Conservation (phyloP, 2,113 vertebrate genomes). For the Sminthopsis crassicaudata region DNA sequence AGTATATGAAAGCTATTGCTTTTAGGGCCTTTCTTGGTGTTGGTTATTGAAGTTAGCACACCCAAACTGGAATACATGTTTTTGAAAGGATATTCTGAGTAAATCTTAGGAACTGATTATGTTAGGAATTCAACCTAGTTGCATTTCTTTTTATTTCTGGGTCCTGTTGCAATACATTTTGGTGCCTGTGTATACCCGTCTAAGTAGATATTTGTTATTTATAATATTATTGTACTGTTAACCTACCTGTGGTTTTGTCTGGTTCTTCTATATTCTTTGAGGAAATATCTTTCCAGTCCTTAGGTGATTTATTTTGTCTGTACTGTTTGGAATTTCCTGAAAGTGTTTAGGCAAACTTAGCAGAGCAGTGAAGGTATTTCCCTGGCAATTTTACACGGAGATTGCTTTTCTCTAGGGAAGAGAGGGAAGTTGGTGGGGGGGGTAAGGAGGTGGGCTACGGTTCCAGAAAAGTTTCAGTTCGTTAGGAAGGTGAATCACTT, state of each 20-base stretch:
- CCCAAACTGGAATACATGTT: background rate
- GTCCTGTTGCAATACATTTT: background rate
- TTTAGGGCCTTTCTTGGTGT: background rate
- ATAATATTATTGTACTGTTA: conserved; percentile 52
- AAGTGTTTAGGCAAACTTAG: conserved; percentile 75
- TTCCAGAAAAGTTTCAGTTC: conserved; percentile 75
- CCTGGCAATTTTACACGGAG: conserved; percentile 70
- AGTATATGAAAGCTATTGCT: background rate
- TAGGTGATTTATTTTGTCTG: conserved; percentile 77
- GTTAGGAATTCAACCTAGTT: background rate
- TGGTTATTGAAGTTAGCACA: background rate
- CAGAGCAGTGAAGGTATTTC: conserved; percentile 65
- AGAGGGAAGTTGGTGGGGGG: conserved; percentile 62
- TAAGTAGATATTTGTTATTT: conserved; percentile 43
- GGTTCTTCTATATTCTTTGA: conserved; percentile 55
- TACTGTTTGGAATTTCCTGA: conserved; percentile 73
- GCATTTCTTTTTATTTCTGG: conserved; percentile 13
- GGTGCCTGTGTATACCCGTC: background rate
- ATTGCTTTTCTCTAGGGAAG: conserved; percentile 71
- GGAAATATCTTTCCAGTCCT: conserved; percentile 69
- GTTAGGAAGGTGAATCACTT: conserved; percentile 80
- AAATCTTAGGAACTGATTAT: background rate
- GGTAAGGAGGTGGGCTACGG: conserved; percentile 35
- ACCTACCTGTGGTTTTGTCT: conserved; percentile 59
- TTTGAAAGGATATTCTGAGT: background rate